These are phyloP conservation scores for Leguminivora glycinivorella DNA, from an alignment of 1,140 invertebrate species.

Conservation along the genomic window DNA sequence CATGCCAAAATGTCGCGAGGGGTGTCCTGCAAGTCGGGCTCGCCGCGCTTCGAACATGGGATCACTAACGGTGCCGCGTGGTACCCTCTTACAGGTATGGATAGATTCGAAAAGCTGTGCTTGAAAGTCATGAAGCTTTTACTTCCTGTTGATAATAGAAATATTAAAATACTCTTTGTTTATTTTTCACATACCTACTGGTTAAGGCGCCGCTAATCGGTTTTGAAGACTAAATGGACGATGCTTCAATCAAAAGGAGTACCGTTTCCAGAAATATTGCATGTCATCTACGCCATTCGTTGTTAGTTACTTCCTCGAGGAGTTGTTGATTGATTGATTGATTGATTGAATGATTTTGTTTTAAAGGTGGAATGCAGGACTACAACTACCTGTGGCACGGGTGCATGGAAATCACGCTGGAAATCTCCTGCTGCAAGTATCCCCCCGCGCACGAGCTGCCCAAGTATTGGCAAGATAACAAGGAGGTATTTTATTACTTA, in stretches of 20 bases:
- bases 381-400: slow-evolving; percentile 99
- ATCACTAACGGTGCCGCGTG: slow-evolving; percentile 96
- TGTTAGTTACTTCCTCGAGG: background rate
- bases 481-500: slow-evolving; percentile 81
- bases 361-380: slow-evolving; percentile 90
- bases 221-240: too few species aligned
- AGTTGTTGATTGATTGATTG: too few species aligned
- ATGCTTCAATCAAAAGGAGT: too few species aligned
- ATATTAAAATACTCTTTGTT: too few species aligned
- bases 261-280: too few species aligned
- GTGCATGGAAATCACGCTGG: slow-evolving; percentile 98
- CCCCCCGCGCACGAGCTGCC: slow-evolving; percentile 90
- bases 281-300: too few species aligned
- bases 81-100: slow-evolving; percentile 91
- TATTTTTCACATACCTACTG: too few species aligned
- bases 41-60: slow-evolving; percentile 88
- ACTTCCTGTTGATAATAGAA: too few species aligned
- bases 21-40: slow-evolving; percentile 87
- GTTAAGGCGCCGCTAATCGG: too few species aligned
- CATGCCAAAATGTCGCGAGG: slow-evolving; percentile 92
- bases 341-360: too few species aligned
- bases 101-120: slow-evolving; percentile 48
- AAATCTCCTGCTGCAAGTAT: slow-evolving; percentile 98
- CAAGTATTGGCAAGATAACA: slow-evolving; percentile 97
- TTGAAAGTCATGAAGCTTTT: background rate